phyloP scores from a whole-genome alignment of 1,140 invertebrate species.

The Pseudoatta argentina region DNA sequence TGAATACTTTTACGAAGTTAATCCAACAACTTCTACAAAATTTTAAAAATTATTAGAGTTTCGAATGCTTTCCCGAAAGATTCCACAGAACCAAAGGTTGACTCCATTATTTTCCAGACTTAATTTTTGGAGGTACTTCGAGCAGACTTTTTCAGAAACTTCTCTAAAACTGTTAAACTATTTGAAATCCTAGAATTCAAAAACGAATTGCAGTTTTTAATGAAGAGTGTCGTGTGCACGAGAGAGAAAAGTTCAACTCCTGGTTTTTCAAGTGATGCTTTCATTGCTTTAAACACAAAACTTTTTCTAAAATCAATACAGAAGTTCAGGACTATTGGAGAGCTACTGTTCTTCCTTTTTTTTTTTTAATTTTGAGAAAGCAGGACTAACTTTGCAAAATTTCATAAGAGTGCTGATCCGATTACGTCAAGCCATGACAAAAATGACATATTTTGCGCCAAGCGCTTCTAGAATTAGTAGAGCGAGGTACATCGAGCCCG shows the following conservation, averaged over 20 bases:
- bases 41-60: background rate
- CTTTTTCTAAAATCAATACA: slow-evolving; percentile 33
- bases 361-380: slow-evolving; percentile 4
- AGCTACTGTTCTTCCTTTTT: background rate
- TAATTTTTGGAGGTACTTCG: background rate
- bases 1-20: background rate
- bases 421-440: slow-evolving; percentile 36
- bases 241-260: background rate
- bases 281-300: slow-evolving; percentile 26
- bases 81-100: background rate
- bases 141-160: background rate
- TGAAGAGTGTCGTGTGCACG: background rate
- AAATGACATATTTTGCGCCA: slow-evolving; percentile 43
- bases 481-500: slow-evolving; percentile 15
- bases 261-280: slow-evolving; percentile 10
- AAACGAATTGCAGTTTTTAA: slow-evolving; percentile 20
- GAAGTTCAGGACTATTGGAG: background rate
- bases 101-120: background rate
- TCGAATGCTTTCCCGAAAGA: background rate
- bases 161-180: background rate
- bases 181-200: background rate
- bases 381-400: slow-evolving; percentile 13
- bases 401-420: slow-evolving; percentile 8
- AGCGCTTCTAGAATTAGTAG: slow-evolving; percentile 24
- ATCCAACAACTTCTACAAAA: background rate